These are phyloP conservation scores for Drosophila austrosaltans DNA, from an alignment of 2,888 invertebrate genomes.

Conservation along the genomic window DNA sequence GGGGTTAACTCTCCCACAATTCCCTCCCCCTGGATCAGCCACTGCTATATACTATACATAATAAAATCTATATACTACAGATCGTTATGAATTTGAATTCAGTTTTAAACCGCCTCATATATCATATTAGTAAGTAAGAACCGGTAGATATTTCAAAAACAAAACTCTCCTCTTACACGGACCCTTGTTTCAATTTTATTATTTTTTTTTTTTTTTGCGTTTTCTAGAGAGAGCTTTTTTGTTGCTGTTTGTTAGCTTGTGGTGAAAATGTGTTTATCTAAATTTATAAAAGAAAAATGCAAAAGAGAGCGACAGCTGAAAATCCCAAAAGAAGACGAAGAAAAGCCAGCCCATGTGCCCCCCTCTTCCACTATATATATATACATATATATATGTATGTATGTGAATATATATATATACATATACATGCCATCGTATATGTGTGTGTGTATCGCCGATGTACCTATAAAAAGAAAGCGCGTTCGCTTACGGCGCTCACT, in stretches of 20 bases:
- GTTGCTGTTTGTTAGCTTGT: constrained; percentile 25
- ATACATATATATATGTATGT: neutral
- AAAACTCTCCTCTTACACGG: neutral
- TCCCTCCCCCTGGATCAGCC: no score
- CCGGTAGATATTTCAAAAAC: neutral
- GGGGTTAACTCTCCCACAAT: no score
- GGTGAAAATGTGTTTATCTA: constrained; percentile 42
- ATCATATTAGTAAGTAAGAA: no score
- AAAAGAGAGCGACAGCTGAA: constrained; percentile 36
- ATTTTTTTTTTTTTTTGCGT: neutral
- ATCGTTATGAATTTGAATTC: no score
- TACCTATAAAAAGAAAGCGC: constrained; percentile 72
- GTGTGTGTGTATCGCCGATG: constrained; percentile 29
- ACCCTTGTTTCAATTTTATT: neutral
- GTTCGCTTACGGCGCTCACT: constrained; percentile 79
- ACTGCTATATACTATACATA: no score
- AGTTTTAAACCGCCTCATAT: no score
- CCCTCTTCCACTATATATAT: constrained; percentile 5
- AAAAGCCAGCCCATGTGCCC: constrained; percentile 13
- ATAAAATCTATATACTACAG: no score
- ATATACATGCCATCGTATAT: constrained; percentile 8
- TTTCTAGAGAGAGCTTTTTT: constrained; percentile 18
- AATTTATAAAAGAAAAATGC: constrained; percentile 64
- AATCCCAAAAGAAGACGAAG: constrained; percentile 15
- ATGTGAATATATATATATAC: neutral